Conservation (phyloP, 1,140 invertebrate genomes). For the Drosophila nigromelanica region DNA sequence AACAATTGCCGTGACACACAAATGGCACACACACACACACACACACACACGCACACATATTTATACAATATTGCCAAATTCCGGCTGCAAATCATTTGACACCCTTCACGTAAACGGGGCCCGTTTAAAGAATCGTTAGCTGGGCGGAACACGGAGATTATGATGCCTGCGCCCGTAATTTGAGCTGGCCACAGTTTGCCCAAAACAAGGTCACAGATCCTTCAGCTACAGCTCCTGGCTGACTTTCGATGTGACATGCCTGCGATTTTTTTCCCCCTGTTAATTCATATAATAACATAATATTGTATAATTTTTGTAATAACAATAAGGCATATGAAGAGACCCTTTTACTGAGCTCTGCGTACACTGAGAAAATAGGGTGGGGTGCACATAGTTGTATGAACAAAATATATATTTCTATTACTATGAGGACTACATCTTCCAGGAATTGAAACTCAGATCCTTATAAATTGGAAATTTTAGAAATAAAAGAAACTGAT, state of each 20-base stretch:
- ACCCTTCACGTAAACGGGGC: constrained; percentile 37
- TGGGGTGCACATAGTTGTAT: background rate
- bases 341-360: constrained; percentile 4
- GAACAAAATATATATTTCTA: too few relatives aligned
- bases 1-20: constrained; percentile 56
- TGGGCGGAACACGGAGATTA: constrained; percentile 35
- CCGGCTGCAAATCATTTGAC: constrained; percentile 61
- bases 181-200: constrained; percentile 50
- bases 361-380: constrained; percentile 5
- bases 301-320: constrained; percentile 67
- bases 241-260: constrained; percentile 64
- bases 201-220: constrained; percentile 30
- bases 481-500: too few relatives aligned
- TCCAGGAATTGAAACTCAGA: too few relatives aligned
- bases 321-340: constrained; percentile 48
- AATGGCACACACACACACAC: constrained; percentile 41
- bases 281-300: constrained; percentile 61
- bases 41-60: constrained; percentile 23
- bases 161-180: constrained; percentile 37
- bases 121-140: constrained; percentile 60
- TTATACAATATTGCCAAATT: constrained; percentile 79
- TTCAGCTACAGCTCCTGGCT: constrained; percentile 22
- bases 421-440: too few relatives aligned
- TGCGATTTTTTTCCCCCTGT: constrained; percentile 33
- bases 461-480: too few relatives aligned